Percentiles rank a stretch among this genome's conserved stretches.
phyloP scores from a whole-genome alignment of 2,113 vertebrate genomes.

The Sterrhoptilus dennistouni region DNA sequence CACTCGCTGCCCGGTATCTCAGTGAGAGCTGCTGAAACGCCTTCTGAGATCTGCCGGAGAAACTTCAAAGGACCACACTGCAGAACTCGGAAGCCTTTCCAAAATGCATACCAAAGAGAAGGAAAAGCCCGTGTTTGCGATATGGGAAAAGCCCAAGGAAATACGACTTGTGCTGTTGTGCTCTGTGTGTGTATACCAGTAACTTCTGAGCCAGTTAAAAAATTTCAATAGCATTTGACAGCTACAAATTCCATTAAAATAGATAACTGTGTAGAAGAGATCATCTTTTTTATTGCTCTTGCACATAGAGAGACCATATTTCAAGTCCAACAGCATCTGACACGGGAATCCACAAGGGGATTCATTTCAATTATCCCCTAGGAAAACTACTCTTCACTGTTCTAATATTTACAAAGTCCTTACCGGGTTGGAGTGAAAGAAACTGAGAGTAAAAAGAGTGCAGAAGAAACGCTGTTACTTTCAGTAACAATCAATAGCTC shows the following conservation, averaged over 20 bases:
- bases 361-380: not conserved
- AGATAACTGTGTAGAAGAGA: not conserved
- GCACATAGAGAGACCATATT: fast-evolving
- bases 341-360: not conserved
- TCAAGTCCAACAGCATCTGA: not conserved
- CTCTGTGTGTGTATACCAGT: fast-evolving
- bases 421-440: not conserved
- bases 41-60: not conserved
- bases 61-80: not conserved
- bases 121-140: not conserved
- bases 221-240: not conserved
- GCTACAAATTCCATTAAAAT: not conserved
- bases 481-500: not conserved
- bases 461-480: fast-evolving
- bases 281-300: not conserved
- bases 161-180: not conserved
- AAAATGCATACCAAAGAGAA: fast-evolving
- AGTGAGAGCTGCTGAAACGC: not conserved
- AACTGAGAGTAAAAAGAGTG: not conserved
- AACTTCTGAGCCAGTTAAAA: not conserved
- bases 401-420: not conserved
- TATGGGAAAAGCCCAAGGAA: not conserved
- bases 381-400: not conserved
- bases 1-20: fast-evolving
- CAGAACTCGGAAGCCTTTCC: not conserved